phyloP scores from a whole-genome alignment of 2,113 vertebrate genomes.

The Aegithalos caudatus region DNA sequence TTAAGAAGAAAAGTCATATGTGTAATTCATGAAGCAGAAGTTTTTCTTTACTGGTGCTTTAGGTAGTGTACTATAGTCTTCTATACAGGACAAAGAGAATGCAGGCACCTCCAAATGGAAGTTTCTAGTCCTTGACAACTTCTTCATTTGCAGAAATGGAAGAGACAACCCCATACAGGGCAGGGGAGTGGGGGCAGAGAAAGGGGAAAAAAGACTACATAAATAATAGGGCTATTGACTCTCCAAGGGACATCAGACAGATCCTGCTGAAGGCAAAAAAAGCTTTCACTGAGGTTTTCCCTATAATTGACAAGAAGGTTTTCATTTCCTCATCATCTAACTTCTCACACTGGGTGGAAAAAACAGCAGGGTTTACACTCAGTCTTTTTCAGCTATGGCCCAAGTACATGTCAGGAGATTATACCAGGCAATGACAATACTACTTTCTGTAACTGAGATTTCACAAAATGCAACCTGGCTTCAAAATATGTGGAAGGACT shows the following conservation, averaged over 20 bases:
- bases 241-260: not conserved
- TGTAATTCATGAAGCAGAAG: not conserved
- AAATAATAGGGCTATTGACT: not conserved
- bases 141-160: not conserved
- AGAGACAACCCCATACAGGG: not conserved
- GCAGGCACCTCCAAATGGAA: not conserved
- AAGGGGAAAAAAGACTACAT: rapidly evolving
- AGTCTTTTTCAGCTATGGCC: not conserved
- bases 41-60: not conserved
- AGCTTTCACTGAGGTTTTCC: not conserved
- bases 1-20: not conserved
- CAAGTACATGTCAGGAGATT: not conserved
- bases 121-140: not conserved
- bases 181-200: not conserved
- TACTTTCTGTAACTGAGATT: not conserved
- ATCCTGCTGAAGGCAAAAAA: not conserved
- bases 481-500: not conserved
- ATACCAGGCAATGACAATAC: not conserved
- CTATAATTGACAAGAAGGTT: not conserved
- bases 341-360: not conserved
- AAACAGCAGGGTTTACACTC: not conserved
- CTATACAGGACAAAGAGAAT: not conserved
- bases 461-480: not conserved
- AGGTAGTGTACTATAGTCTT: not conserved
- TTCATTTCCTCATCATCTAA: not conserved